Percentiles rank a stretch among this genome's conserved stretches.
phyloP scores from a whole-genome alignment of 2,797 vertebrate genomes.

The Tokudaia tokunoshimensis region DNA sequence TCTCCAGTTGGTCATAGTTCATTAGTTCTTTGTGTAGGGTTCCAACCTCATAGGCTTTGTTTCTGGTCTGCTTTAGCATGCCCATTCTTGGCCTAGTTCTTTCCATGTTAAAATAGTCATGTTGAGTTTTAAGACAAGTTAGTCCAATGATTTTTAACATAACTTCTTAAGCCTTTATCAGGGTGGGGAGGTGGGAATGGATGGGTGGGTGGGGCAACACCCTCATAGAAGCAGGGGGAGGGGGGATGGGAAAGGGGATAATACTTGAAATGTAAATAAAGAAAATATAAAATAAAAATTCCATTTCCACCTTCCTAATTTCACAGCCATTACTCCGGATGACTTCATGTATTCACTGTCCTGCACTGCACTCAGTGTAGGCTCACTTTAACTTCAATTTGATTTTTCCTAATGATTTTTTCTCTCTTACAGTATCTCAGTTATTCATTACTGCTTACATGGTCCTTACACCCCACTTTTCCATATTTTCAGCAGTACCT shows the following conservation, averaged over 20 bases:
- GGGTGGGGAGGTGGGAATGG: too few relatives aligned
- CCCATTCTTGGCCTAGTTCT: background rate
- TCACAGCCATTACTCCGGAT: background rate
- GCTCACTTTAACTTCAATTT: background rate
- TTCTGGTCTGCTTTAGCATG: too few relatives aligned
- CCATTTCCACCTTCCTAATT: background rate
- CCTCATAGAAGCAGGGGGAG: too few relatives aligned
- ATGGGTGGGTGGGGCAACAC: too few relatives aligned
- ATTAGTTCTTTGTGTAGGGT: background rate
- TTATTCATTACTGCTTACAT: background rate
- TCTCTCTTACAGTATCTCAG: background rate
- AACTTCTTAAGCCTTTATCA: constrained; percentile 15
- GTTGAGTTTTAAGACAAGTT: background rate
- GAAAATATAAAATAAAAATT: background rate
- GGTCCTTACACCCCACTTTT: background rate
- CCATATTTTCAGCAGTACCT: background rate
- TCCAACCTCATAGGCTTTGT: background rate
- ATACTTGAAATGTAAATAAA: too few relatives aligned
- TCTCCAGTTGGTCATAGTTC: background rate
- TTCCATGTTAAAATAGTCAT: background rate
- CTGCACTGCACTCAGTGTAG: background rate
- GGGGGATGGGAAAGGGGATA: too few relatives aligned
- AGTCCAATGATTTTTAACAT: background rate
- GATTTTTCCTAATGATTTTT: background rate
- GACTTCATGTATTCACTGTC: background rate